Conservation (phyloP, 2,797 vertebrate species). For the Malacoctenus gilli region DNA sequence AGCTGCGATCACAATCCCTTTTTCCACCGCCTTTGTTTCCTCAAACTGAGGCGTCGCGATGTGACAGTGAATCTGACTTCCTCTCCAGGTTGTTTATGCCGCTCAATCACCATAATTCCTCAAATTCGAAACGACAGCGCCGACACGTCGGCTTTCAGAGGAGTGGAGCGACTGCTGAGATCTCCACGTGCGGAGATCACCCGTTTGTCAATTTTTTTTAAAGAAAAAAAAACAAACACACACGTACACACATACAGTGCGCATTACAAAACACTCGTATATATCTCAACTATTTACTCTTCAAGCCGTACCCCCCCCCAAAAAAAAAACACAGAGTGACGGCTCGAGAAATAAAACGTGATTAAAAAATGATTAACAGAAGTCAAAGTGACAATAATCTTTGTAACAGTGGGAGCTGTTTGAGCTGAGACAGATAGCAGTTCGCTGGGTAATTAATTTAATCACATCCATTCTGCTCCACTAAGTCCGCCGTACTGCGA, state of each 20-base stretch:
- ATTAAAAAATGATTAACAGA: conserved; percentile 64
- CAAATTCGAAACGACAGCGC: conserved; percentile 82
- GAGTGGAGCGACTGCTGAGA: conserved; percentile 77
- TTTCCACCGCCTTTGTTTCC: conserved; percentile 79
- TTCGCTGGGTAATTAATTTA: conserved; percentile 79
- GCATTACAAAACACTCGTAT: conserved; percentile 18
- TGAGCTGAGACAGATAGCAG: conserved; percentile 66
- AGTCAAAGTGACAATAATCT: conserved; percentile 68
- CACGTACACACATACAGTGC: conserved; percentile 4
- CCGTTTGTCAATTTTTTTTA: conserved; percentile 72
- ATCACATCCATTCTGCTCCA: conserved; percentile 75
- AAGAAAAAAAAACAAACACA: conserved; percentile 42
- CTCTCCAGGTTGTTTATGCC: conserved; percentile 83
- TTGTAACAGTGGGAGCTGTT: conserved; percentile 73
- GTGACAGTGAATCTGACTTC: conserved; percentile 82
- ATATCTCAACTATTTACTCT: conserved; percentile 21
- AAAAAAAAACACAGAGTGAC: conserved; percentile 36
- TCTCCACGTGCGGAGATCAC: conserved; percentile 62
- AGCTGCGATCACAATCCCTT: conserved; percentile 81
- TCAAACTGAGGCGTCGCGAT: conserved; percentile 80
- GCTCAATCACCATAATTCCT: conserved; percentile 81
- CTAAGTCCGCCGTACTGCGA: conserved; percentile 72
- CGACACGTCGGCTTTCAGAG: conserved; percentile 74
- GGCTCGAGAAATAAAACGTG: conserved; percentile 55
- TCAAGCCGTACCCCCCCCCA: conserved; percentile 32